Evolutionary conservation across 2,888 invertebrate species (phyloP).

Genomic region (Agrochola lychnidis): DNA sequence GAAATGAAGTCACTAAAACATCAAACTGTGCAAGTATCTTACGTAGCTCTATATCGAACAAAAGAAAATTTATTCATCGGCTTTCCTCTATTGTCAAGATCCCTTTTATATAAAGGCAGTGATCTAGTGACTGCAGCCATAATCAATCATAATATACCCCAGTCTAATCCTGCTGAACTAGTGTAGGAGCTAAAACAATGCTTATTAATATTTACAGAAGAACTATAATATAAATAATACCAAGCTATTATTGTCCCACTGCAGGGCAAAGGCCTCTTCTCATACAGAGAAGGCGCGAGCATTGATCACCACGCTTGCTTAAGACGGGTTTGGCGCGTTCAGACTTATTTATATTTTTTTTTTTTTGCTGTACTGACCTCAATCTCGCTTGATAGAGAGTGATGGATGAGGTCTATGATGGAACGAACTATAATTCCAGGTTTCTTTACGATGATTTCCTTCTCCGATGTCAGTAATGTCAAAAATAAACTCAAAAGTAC

Average conservation of each 20-base stretch:
- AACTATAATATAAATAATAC: not conserved
- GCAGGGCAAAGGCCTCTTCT: not conserved
- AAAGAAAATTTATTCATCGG: constrained; percentile 14
- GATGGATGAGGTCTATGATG: too few species aligned
- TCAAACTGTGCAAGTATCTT: not conserved
- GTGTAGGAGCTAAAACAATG: not conserved
- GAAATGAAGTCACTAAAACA: constrained; percentile 19
- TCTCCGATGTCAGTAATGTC: not conserved
- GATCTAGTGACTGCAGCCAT: constrained; percentile 2
- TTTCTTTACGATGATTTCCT: not conserved
- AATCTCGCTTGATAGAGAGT: too few species aligned
- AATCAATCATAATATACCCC: constrained; percentile 16
- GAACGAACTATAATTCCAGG: not conserved
- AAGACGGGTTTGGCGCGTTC: too few species aligned
- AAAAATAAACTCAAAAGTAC: not conserved
- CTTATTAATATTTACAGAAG: not conserved
- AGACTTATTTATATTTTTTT: too few species aligned
- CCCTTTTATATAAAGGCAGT: constrained; percentile 1
- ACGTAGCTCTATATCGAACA: not conserved
- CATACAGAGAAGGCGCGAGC: not conserved
- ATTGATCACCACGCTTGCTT: too few species aligned
- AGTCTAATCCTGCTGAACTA: not conserved
- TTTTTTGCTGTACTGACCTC: too few species aligned
- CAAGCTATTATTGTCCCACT: not conserved
- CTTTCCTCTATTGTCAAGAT: not conserved